phyloP scores from a whole-genome alignment of 2,113 vertebrate genomes.

The Lutjanus erythropterus region DNA sequence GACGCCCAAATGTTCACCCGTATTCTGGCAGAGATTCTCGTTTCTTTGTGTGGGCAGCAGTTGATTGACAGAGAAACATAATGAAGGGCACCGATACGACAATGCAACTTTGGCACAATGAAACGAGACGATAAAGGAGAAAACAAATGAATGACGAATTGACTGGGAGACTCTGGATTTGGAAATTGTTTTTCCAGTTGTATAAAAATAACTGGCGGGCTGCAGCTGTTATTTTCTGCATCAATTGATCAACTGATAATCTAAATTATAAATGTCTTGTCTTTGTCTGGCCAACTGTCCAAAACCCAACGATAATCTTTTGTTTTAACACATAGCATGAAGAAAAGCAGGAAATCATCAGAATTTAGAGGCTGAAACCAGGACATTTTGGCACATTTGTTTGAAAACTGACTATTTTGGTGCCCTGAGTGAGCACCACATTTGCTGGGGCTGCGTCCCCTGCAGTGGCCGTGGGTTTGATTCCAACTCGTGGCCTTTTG shows the following conservation, averaged over 20 bases:
- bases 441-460: too few relatives aligned
- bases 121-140: constrained; percentile 21
- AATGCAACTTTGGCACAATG: constrained; percentile 29
- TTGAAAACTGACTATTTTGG: too few relatives aligned
- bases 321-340: not conserved
- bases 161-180: not conserved
- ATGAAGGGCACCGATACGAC: constrained; percentile 44
- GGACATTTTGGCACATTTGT: not conserved
- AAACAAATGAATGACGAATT: constrained; percentile 15
- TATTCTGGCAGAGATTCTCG: constrained; percentile 20
- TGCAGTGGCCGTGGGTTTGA: too few relatives aligned
- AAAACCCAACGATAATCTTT: not conserved
- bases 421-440: too few relatives aligned
- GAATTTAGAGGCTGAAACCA: too few relatives aligned
- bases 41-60: constrained; percentile 36
- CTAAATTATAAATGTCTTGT: not conserved
- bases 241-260: constrained; percentile 37
- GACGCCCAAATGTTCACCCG: not conserved
- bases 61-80: constrained; percentile 68
- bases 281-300: not conserved
- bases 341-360: not conserved
- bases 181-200: constrained; percentile 2
- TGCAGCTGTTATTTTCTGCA: constrained; percentile 9
- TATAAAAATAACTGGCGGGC: constrained; percentile 20
- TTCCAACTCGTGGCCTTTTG: too few relatives aligned